Conservation (phyloP, 2,888 invertebrate genomes). For the Amiota minor region DNA sequence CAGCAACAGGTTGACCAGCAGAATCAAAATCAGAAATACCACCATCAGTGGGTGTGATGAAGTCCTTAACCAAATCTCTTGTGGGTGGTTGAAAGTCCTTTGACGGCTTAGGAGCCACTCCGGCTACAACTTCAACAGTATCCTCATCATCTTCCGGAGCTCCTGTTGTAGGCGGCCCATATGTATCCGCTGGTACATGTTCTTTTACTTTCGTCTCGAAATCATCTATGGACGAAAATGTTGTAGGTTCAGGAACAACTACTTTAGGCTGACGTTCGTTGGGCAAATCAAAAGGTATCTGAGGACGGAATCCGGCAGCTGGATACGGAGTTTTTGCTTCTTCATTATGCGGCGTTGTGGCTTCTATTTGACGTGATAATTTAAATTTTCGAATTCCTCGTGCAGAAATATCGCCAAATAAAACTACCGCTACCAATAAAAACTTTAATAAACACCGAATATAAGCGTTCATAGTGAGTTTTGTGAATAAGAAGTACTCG, state of each 20-base stretch:
- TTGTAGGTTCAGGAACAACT: slow-evolving; percentile 44
- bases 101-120: slow-evolving; percentile 55
- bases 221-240: slow-evolving; percentile 19
- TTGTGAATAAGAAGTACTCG: too few relatives aligned
- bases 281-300: slow-evolving; percentile 63
- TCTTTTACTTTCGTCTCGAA: slow-evolving; percentile 41
- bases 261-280: slow-evolving; percentile 51
- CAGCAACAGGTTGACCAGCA: slow-evolving; percentile 65
- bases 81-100: slow-evolving; percentile 68
- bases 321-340: slow-evolving; percentile 66
- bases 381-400: slow-evolving; percentile 45
- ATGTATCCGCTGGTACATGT: slow-evolving; percentile 61
- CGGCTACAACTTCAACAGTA: slow-evolving; percentile 46
- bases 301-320: slow-evolving; percentile 66
- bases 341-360: slow-evolving; percentile 35
- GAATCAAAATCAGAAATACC: slow-evolving; percentile 45
- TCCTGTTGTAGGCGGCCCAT: slow-evolving; percentile 45
- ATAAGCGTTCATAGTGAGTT: not conserved
- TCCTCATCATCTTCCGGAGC: slow-evolving; percentile 40
- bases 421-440: not conserved
- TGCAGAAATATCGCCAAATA: slow-evolving; percentile 26
- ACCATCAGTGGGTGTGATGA: slow-evolving; percentile 40
- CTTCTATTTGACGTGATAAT: slow-evolving; percentile 60
- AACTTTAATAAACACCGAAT: not conserved
- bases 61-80: slow-evolving; percentile 60